phyloP scores from a whole-genome alignment of 2,113 vertebrate species.

The Enhydra lutris region DNA sequence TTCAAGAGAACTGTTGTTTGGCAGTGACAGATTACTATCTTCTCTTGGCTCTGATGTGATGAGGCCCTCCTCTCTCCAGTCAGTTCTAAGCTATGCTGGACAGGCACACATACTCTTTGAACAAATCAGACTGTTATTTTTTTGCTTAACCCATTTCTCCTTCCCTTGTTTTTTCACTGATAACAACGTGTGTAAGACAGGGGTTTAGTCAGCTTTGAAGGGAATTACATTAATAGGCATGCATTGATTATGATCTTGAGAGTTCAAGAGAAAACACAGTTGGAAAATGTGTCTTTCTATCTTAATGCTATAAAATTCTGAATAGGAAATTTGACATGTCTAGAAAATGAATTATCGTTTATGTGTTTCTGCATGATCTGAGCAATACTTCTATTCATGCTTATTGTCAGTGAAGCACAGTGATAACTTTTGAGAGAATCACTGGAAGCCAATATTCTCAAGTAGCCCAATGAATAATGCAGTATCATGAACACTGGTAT shows the following conservation, averaged over 20 bases:
- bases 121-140: background rate
- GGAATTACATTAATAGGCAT: background rate
- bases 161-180: background rate
- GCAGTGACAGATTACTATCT: background rate
- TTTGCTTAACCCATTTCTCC: background rate
- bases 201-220: background rate
- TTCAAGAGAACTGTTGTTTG: background rate
- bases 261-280: background rate
- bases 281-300: background rate
- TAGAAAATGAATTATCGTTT: background rate
- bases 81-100: background rate
- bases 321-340: background rate
- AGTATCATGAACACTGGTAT: background rate
- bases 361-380: background rate
- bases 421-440: background rate
- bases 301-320: background rate
- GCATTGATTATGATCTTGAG: background rate
- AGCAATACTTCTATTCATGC: background rate
- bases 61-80: background rate
- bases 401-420: background rate
- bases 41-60: background rate
- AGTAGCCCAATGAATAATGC: background rate
- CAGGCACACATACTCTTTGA: background rate
- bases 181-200: background rate
- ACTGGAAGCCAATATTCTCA: background rate